Percentiles rank a stretch among this genome's conserved stretches.
Evolutionary conservation across 2,888 invertebrate genomes (phyloP).

Genomic region (Aphodius granarius): DNA sequence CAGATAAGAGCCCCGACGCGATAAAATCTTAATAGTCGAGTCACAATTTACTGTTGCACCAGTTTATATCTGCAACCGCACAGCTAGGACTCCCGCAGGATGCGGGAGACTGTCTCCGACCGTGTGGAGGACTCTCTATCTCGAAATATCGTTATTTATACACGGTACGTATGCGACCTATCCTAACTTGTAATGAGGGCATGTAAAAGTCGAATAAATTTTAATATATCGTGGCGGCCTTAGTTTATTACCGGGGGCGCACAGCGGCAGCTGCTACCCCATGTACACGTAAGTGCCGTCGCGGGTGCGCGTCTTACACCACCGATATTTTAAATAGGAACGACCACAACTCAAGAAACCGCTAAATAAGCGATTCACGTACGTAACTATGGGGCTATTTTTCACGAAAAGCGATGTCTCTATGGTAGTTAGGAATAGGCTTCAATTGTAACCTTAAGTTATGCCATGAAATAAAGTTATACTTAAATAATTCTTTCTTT

Average conservation of each 20-base stretch:
- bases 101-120: no score
- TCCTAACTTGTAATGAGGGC: neutral
- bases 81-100: neutral
- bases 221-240: neutral
- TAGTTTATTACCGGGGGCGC: neutral
- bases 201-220: neutral
- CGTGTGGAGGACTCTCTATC: no score
- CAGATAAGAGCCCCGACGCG: neutral
- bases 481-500: no score
- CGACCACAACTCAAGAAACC: neutral
- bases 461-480: no score
- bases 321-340: neutral
- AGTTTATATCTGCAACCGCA: neutral
- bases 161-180: neutral
- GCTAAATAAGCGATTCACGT: neutral
- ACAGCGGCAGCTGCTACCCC: neutral
- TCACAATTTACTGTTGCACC: neutral
- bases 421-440: neutral
- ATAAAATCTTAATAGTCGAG: neutral
- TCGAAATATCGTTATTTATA: neutral
- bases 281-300: neutral
- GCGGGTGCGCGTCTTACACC: neutral
- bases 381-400: neutral
- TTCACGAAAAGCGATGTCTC: neutral
- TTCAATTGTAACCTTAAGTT: neutral